Evolutionary conservation across 2,797 vertebrate species (phyloP).

Genomic region (Macrochelys suwanniensis): DNA sequence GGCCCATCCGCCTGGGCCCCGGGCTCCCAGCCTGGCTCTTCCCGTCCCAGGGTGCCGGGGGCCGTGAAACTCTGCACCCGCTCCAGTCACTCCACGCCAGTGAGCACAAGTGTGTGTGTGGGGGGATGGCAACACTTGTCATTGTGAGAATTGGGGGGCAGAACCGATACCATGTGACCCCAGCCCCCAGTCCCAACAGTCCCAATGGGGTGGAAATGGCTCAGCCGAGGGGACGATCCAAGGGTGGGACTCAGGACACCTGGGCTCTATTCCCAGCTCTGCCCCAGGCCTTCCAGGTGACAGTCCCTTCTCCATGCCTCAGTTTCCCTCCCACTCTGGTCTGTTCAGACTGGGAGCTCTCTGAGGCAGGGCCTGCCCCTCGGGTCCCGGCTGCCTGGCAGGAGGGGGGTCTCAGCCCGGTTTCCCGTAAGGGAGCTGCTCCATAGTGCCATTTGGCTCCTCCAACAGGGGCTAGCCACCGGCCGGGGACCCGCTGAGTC

Average conservation of each 20-base stretch:
- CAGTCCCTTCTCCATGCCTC: not conserved
- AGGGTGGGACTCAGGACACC: not conserved
- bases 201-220: too few relatives aligned
- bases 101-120: not conserved
- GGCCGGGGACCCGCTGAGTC: not conserved
- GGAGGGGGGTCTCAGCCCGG: too few relatives aligned
- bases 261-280: not conserved
- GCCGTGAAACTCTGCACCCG: not conserved
- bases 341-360: not conserved
- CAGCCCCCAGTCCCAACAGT: too few relatives aligned
- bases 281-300: too few relatives aligned
- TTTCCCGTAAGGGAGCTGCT: not conserved
- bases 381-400: not conserved
- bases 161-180: not conserved
- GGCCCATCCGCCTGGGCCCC: not conserved
- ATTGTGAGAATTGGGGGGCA: too few relatives aligned
- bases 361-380: not conserved
- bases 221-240: not conserved
- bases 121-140: too few relatives aligned
- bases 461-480: not conserved
- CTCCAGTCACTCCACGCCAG: not conserved
- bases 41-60: too few relatives aligned
- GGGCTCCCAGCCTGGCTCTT: not conserved
- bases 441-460: not conserved
- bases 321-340: not conserved